Evolutionary conservation across 2,888 invertebrate genomes (phyloP), one percentile per base, ranked within the genome.

Genomic region (Palloptera scutellata): DNA sequence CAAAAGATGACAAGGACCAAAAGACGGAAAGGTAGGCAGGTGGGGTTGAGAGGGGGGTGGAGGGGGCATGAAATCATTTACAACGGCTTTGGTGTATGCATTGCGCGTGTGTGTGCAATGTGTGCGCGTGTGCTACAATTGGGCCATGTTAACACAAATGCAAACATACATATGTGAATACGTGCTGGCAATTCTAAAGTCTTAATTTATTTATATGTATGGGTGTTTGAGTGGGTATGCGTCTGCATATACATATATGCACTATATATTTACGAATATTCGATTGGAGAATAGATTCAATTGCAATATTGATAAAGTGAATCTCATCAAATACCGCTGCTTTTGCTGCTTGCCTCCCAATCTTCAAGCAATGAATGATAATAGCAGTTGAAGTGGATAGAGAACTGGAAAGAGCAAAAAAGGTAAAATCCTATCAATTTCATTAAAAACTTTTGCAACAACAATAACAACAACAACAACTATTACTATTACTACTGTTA

Each of bases 181-280:
- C 64, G 53, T 65, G 64, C 52, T 65, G 64, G 59, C 64, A 65
- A 59, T 65, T 43, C 59, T 52, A 65, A 64, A 51, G 19, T 52
- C 52, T 40, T 40, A 55, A 40, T 12, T 30, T n/a, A 12, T 13
- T 13, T 8, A 19, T 45, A 6, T 51, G 15, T 41, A 19, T 58
- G 41, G 11, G 30, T 57, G 48, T 60, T n/a, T 40, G 59, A 19
- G 30, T 57, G 51, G 40, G 59, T 63, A 17, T 53, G 45, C 17
- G 8, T 52, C 15, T 58, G 72, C 74, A 30, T 30, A 30, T 30
- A 6, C 6, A 30, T 58, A 71, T 75, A n/a, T n/a, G n/a, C n/a
- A n/a, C n/a, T n/a, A n/a, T n/a, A 70, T 72, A 70, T 67, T 62
- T 66, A 63, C 70, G 68, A 61, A 65, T 67, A 52, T 20, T 42